Conservation (phyloP, 1,140 invertebrate species). For the Argopecten irradians region DNA sequence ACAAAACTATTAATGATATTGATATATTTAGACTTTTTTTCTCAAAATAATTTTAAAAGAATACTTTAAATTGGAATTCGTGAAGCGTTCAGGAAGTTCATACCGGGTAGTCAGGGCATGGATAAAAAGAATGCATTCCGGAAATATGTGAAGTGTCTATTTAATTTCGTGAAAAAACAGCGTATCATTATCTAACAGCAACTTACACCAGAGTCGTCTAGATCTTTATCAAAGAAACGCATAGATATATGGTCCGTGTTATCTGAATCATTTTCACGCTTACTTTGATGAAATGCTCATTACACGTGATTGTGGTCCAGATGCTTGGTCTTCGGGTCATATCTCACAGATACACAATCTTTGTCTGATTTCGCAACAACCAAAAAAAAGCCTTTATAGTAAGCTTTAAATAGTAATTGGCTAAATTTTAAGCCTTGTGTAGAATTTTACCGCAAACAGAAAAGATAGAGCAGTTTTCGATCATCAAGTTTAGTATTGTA, state of each 20-base stretch:
- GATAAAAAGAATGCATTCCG: not conserved
- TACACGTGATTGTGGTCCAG: not conserved
- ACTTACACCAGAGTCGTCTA: not conserved
- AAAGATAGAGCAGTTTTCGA: not conserved
- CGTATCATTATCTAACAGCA: conserved; percentile 10
- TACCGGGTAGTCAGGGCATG: not conserved
- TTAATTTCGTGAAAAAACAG: not conserved
- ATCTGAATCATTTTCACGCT: not conserved
- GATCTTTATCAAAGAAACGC: not conserved
- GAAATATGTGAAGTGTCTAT: not conserved
- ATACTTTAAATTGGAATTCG: too few relatives aligned
- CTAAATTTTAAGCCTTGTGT: not conserved
- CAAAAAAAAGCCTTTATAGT: not conserved
- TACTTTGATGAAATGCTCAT: conserved; percentile 17
- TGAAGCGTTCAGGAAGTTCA: too few relatives aligned
- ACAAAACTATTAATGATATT: too few relatives aligned
- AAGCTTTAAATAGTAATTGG: not conserved
- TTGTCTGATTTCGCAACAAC: not conserved
- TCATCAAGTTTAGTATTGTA: not conserved
- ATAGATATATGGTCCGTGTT: not conserved
- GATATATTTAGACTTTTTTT: too few relatives aligned
- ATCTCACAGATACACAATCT: not conserved
- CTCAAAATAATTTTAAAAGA: too few relatives aligned
- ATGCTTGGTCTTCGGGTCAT: conserved; percentile 4
- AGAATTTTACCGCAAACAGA: not conserved